Evolutionary conservation across 2,113 vertebrate genomes (phyloP), one percentile per base, ranked within the genome.

Genomic region (Cebus imitator): DNA sequence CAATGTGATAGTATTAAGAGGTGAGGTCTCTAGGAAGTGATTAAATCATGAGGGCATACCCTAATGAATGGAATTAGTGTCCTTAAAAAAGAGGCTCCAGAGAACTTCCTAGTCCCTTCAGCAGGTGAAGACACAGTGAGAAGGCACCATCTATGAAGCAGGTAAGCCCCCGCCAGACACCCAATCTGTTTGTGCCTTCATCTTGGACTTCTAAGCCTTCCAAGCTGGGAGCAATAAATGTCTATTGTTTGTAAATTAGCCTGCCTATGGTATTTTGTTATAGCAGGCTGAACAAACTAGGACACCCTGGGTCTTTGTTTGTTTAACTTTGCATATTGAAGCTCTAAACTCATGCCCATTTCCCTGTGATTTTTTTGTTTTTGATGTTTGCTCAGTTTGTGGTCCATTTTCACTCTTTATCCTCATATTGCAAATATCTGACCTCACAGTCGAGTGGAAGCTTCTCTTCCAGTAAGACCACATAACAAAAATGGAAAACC

Each of bases 61-160:
- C 13, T 10, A 32, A 75, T 64, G 35, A 61, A 37, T 23, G 20
- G 6, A 55, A 89, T 37, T 23, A 16, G 1, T 50, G 18, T 25
- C 40, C 66, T 52, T 48, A 23, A 21, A 32, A 37, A 27, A 66
- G 37, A 85, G 45, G 72, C 64, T 80, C 16, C 4, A 35, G 75
- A 30, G 75, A 78, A 17, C 16, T 48, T 27, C 43, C 75, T 48
- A 32, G 75, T 4, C 45, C 75, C 8, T 48, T 55, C n/a, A 43
- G n/a, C 9, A 1, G 0, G 5, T 6, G 8, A 64, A 21, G 18
- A 45, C 55, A 6, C 37, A 48, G 66, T 3, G 21, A 55, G 32
- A 18, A 82, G 20, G 32, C 2, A 2, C 20, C 37, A 32, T 7
- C 23, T 8, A 8, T 6, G 20, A 76, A 78, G 37, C 58, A 76